A percentile compares a stretch with the other conserved stretches of the same genome.
Conservation (phyloP, 2,888 invertebrate species). For the Tachina grossa region DNA sequence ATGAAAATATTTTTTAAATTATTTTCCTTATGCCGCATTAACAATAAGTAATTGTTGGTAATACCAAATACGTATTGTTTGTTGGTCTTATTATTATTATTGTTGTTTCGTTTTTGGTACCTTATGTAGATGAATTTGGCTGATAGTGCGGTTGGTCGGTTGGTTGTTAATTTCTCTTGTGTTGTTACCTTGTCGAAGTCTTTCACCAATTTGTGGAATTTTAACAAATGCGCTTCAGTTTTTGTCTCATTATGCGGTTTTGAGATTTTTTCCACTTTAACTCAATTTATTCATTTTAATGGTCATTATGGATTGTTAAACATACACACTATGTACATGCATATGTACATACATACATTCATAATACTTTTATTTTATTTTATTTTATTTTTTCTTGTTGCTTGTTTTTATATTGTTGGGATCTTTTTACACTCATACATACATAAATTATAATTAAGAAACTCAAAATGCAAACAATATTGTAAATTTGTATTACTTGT, state of each 20-base stretch:
- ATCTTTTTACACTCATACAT: not conserved
- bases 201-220: slow-evolving; percentile 79
- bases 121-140: slow-evolving; percentile 2
- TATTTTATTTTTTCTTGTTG: not conserved
- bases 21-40: not conserved
- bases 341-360: not conserved
- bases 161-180: slow-evolving; percentile 67
- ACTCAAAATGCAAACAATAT: not conserved
- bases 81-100: slow-evolving; percentile 5
- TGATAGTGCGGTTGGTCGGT: not conserved
- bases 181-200: slow-evolving; percentile 75
- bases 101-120: slow-evolving; percentile 1
- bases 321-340: too few relatives aligned
- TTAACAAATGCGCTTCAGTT: slow-evolving; percentile 76
- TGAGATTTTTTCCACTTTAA: slow-evolving; percentile 72
- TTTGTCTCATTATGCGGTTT: slow-evolving; percentile 79
- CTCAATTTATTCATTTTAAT: slow-evolving; percentile 49
- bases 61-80: not conserved
- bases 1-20: not conserved
- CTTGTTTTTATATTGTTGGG: not conserved
- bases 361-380: not conserved
- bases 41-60: not conserved
- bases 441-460: not conserved
- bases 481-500: not conserved
- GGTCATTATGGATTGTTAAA: not conserved